Base-by-base conservation (phyloP, 37 sponge, comb jelly and placozoan genomes). In the Bolinopsis microptera region DNA sequence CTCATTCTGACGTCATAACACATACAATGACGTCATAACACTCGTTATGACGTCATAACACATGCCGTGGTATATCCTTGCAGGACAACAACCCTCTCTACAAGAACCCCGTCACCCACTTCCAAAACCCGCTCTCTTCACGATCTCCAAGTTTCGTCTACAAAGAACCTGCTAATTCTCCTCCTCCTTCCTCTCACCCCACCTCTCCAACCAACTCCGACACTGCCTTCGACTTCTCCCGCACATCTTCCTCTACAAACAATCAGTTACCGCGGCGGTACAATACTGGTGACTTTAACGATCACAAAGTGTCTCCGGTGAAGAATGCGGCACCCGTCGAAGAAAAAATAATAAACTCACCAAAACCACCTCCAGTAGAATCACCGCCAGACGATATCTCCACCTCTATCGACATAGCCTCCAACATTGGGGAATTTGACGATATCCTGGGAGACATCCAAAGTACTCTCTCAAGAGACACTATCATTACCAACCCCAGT, bases 31-130 rank as follows among this genome's bases (percentile, higher is more conserved):
- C 61, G 61, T 48, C 61, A 48, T 13, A 48, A 48, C 61, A 48
- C 80, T 8, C 35, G 33, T 77, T 27, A 34, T 72, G 30, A 24
- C 31, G 74, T 48, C 61, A 48, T 13, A 48, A 48, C 61, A 48
- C 61, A 48, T n/a, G 68, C 18, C 18, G 18, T 67, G 18, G 68
- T 67, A 13, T 67, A 25, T 36, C 36, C 36, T 77, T 0, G 21
- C 80, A 77, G 80, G 80, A 77, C 9, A 27, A 34, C 80, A 77
- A 36, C 32, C 80, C 80, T 1, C 36, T 77, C 0, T 77, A 77
- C 80, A 77, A 35, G 36, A 32, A 35, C 27, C 80, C 80, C 3
- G 80, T 77, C 2, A 77, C 80, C 33, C 33, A 77, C 18, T 34
- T 21, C 37, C 36, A 33, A 32, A 77, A 77, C 80, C 80, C 80